Base-by-base conservation (phyloP, 2,797 vertebrate species). In the Botia almorhae region DNA sequence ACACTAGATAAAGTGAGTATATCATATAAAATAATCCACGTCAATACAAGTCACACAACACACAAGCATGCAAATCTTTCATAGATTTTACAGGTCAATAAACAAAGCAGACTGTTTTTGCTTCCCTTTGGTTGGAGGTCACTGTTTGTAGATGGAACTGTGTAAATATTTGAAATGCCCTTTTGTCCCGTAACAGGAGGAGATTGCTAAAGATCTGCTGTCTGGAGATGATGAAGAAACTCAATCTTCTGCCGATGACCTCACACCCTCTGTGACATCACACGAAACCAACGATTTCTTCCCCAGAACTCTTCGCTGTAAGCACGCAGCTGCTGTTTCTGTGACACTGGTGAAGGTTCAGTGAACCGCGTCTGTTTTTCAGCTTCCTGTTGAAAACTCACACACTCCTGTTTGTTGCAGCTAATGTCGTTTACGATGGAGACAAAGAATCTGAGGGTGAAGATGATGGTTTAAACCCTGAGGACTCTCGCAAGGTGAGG, bases 381-480 rank as follows among this genome's bases (percentile, higher is more conserved):
- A 0, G 21, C 33, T 65, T 4, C 71, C 29, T 68, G 11, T 51
- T 16, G 17, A 1, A 12, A 33, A 33, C 33, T 60, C 23, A 17
- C 0, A 21, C 60, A 8, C 2, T 26, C 4, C 46, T 10, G 17
- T 50, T 78, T 84, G 43, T 89, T 77, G 43, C 82, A 96, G 96
- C 96, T 86, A 96, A 95, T 71, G 90, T 93, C 50, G 89, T 90
- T 0, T 96, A 92, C 85, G 95, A 96, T 81, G 95, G 94, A 19
- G 95, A 96, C 86, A 96, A 95, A 82, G 95, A 96, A 53, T 96
- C 94, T 5, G 95, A 96, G 82, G 92, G 90, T 56, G 95, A 96
- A 73, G 92, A 93, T 3, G 96, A 96, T 17, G 85, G 87, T 64
- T 90, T 93, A 51, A 95, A 93, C 84, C 91, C 95, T 73, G 96